These are phyloP conservation scores for Corythornis madagascariensis DNA, from an alignment of 2,113 vertebrate genomes.

Conservation along the genomic window DNA sequence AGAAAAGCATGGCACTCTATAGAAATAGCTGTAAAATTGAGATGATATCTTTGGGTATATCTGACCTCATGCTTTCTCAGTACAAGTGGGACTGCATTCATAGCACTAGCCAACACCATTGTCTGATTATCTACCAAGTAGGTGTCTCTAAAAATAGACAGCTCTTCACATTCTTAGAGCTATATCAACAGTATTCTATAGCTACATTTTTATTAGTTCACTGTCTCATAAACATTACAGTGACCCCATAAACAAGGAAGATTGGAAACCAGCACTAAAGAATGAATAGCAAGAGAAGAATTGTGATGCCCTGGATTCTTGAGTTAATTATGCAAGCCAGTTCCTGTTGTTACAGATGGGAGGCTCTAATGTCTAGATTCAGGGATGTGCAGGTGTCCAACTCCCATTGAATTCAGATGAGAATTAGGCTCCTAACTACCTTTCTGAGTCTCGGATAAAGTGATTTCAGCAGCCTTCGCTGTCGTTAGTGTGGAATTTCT, in stretches of 20 bases:
- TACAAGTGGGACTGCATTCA: not conserved
- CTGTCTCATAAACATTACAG: not conserved
- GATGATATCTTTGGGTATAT: not conserved
- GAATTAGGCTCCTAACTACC: slow-evolving; percentile 18
- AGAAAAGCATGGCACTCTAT: not conserved
- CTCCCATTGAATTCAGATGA: slow-evolving; percentile 41
- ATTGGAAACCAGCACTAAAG: not conserved
- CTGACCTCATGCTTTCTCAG: not conserved
- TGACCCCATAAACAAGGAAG: not conserved
- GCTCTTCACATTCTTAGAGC: not conserved
- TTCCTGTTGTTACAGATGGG: slow-evolving; percentile 19
- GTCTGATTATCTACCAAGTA: not conserved
- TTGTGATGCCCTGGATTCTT: slow-evolving; percentile 4
- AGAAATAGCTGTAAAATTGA: not conserved
- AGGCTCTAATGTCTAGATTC: not conserved
- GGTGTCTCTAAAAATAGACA: not conserved
- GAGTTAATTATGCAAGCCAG: not conserved
- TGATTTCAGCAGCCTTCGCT: not conserved
- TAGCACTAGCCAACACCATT: not conserved
- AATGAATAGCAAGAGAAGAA: not conserved
- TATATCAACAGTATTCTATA: not conserved
- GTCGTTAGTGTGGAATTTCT: slow-evolving; percentile 11
- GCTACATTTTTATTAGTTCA: slow-evolving; percentile 3
- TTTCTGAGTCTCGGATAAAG: slow-evolving; percentile 19
- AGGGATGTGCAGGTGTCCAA: not conserved